Percentiles rank a stretch among this genome's conserved stretches.
Evolutionary conservation across 92 coral and sea anemone genomes (phyloP).

Genomic region (Bergia puertoricense): DNA sequence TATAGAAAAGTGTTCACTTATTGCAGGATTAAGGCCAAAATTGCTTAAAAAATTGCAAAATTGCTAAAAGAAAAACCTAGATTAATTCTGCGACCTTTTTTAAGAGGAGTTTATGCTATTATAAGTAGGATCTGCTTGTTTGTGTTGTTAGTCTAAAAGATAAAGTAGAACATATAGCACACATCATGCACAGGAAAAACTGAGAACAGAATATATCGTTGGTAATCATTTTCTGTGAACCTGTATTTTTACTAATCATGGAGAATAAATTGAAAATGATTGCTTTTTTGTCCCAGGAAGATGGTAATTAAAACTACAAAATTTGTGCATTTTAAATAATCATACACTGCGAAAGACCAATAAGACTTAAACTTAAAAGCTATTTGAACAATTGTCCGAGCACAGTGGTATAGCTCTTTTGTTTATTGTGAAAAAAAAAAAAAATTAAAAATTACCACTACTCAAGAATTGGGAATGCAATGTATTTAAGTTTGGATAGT

Average conservation of each 20-base stretch:
- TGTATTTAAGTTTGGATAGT: too few relatives aligned
- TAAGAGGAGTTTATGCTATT: not conserved
- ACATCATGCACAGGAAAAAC: too few relatives aligned
- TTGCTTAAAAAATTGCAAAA: too few relatives aligned
- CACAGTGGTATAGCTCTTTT: too few relatives aligned
- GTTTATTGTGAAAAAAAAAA: too few relatives aligned
- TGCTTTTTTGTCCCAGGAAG: not conserved
- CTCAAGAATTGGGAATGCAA: too few relatives aligned
- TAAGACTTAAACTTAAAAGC: too few relatives aligned
- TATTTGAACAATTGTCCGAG: too few relatives aligned
- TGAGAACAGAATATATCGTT: not conserved
- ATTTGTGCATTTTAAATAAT: not conserved
- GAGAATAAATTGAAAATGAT: not conserved
- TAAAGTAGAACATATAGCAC: not conserved
- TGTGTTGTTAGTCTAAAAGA: not conserved
- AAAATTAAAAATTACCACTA: too few relatives aligned
- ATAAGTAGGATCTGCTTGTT: not conserved
- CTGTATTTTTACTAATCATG: not conserved
- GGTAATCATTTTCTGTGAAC: not conserved
- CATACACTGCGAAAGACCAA: not conserved
- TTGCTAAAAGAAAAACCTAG: not conserved
- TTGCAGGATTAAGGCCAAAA: not conserved
- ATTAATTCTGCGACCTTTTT: not conserved
- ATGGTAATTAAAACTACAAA: not conserved
- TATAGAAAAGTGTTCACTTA: not conserved